A percentile compares a stretch with the other conserved stretches of the same genome.
Evolutionary conservation across 1,140 invertebrate species (phyloP).

Genomic region (Helicoverpa armigera): DNA sequence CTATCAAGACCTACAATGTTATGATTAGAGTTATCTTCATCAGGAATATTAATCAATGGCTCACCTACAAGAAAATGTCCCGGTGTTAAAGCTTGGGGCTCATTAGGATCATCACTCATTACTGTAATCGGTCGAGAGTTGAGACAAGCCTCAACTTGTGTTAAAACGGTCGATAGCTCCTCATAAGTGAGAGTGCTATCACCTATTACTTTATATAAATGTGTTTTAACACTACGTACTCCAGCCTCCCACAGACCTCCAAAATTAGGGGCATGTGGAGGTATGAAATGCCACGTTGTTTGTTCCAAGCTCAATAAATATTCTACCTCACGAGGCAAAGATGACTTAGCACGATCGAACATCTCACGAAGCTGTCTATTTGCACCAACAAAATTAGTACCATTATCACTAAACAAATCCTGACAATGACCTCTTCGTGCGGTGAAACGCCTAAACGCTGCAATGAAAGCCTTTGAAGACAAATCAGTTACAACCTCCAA

Average conservation of each 20-base stretch:
- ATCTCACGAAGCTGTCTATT: constrained; percentile 1
- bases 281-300: constrained; percentile 9
- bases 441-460: constrained; percentile 5
- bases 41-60: background rate
- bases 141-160: background rate
- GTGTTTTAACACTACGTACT: constrained; percentile 10
- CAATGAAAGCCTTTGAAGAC: constrained; percentile 4
- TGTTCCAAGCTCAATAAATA: background rate
- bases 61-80: constrained; percentile 17
- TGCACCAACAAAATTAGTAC: background rate
- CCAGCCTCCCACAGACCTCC: background rate
- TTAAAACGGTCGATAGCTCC: constrained; percentile 1
- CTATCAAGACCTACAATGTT: constrained; percentile 12
- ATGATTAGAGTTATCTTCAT: background rate
- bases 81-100: constrained; percentile 2
- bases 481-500: background rate
- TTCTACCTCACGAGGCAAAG: background rate
- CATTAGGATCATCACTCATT: constrained; percentile 20
- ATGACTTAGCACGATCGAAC: constrained; percentile 6
- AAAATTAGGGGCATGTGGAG: constrained; percentile 1
- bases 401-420: background rate
- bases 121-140: constrained; percentile 4
- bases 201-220: background rate
- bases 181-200: constrained; percentile 10
- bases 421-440: background rate